Evolutionary conservation across 2,797 vertebrate species (phyloP), one percentile per base, ranked within the genome.

Genomic region (Gymnoscopelus braueri): DNA sequence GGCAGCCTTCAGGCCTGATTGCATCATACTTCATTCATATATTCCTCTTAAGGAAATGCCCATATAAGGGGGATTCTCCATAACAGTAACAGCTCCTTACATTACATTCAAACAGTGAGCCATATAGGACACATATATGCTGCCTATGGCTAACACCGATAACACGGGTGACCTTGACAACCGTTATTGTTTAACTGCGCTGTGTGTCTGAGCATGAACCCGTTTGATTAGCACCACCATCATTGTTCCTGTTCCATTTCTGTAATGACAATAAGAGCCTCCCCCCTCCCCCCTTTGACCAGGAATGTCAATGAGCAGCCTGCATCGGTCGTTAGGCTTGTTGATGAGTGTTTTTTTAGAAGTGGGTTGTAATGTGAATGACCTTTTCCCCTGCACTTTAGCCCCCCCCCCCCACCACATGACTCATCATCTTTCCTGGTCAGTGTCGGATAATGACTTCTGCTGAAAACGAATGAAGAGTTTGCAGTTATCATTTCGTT

Each of bases 401-500:
- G 57, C 60, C 64, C 60, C 26, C 26, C 26, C 26, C 26, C 26
- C 26, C 1, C 1, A 1, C 26, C 23, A 12, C n/a, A 44, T 60
- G 52, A 53, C 13, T 47, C 49, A 57, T 72, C 56, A 71, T 74
- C 67, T 72, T 65, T 74, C n/a, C 8, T 32, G 67, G 61, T 60
- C 65, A 7, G 59, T 48, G 39, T 63, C 10, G 63, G 50, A 64
- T 71, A 65, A 77, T 78, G 62, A 65, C 39, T 72, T n/a, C 35
- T 54, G 48, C 23, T 55, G 53, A 78, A 29, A 60, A 67, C 62
- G 55, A 63, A 47, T 65, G 49, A 78, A 35, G 54, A 77, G 67
- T 67, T 39, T 56, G 80, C 39, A 5, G 13, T 70, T 78, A 65
- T 71, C 49, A 83, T 87, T 84, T 74, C 2, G 19, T 19, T 19